Percentiles rank a stretch among this genome's conserved stretches.
phyloP scores from a whole-genome alignment of 2,113 vertebrate species.

The Ondatra zibethicus region DNA sequence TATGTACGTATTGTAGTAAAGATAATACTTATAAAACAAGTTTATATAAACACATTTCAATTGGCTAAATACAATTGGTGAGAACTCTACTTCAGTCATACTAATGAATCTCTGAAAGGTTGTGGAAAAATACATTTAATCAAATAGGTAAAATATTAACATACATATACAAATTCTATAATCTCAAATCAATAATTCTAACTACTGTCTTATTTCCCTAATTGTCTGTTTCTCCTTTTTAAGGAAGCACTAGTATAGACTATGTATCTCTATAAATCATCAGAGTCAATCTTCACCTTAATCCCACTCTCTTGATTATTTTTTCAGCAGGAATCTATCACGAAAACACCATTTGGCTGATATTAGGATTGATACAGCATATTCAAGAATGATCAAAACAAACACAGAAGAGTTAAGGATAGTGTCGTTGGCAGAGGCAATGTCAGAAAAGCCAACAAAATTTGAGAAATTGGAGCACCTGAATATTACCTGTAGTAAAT shows the following conservation, averaged over 20 bases:
- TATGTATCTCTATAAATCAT: conserved; percentile 11
- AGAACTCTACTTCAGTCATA: background rate
- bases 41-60: background rate
- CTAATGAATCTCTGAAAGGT: background rate
- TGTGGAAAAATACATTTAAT: background rate
- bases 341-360: background rate
- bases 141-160: background rate
- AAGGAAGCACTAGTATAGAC: background rate
- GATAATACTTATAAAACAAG: background rate
- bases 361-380: background rate
- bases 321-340: background rate
- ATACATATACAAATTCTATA: background rate
- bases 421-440: background rate
- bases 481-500: too few species aligned
- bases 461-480: conserved; percentile 34
- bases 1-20: background rate
- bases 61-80: background rate
- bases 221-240: conserved; percentile 16
- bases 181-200: background rate
- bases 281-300: background rate
- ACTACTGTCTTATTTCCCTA: background rate
- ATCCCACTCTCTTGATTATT: background rate
- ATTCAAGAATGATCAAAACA: background rate
- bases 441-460: background rate
- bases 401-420: background rate